phyloP scores from a whole-genome alignment of 2,797 vertebrate genomes.

The Acanthiza pusilla region DNA sequence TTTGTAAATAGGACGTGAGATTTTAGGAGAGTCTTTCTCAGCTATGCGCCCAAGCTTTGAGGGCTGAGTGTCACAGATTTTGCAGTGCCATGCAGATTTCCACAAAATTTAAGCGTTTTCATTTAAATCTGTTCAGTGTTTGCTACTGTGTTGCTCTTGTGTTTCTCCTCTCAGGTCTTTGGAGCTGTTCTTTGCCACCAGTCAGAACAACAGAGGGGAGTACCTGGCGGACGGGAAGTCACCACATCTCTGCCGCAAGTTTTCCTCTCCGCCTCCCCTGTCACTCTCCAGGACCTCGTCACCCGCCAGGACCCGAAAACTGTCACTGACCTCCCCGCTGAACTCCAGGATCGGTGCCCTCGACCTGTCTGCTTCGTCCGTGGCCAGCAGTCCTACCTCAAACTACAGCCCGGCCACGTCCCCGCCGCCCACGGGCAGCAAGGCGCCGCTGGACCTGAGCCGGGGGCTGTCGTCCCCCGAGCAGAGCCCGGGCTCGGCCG shows the following conservation, averaged over 20 bases:
- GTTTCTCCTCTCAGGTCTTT: slow-evolving; percentile 79
- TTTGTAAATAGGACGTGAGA: no score
- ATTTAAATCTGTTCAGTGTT: not conserved
- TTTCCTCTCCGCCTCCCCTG: slow-evolving; percentile 92
- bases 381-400: slow-evolving; percentile 73
- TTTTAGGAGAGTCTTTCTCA: not conserved
- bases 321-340: slow-evolving; percentile 90
- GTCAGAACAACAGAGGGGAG: slow-evolving; percentile 86
- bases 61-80: not conserved
- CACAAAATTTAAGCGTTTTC: not conserved
- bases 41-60: not conserved
- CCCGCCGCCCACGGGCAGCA: slow-evolving; percentile 81
- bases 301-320: slow-evolving; percentile 88
- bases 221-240: slow-evolving; percentile 88
- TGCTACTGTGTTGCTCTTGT: not conserved
- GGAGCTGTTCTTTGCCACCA: slow-evolving; percentile 95
- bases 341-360: slow-evolving; percentile 83
- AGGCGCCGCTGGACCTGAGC: slow-evolving; percentile 80
- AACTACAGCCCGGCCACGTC: slow-evolving; percentile 80
- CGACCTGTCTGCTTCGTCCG: slow-evolving; percentile 82
- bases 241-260: slow-evolving; percentile 92
- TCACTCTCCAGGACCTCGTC: slow-evolving; percentile 89
- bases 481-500: slow-evolving; percentile 77
- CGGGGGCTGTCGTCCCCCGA: slow-evolving; percentile 83
- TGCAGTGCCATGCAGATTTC: not conserved